Conservation (phyloP, 2,113 vertebrate species). For the Carassius carassius region DNA sequence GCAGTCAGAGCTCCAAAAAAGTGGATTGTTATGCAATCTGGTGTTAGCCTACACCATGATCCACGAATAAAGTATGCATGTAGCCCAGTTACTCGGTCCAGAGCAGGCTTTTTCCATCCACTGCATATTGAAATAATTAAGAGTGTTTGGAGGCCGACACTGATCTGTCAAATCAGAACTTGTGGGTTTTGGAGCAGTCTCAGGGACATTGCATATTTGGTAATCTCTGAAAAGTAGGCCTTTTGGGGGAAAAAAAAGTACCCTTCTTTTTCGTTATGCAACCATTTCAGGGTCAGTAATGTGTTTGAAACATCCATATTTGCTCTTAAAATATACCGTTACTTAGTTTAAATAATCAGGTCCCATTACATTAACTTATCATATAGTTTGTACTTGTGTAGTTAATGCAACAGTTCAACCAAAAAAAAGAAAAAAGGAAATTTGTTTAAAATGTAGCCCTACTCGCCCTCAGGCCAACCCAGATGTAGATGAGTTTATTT, state of each 20-base stretch:
- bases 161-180: constrained; percentile 42
- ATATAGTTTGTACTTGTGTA: neutral
- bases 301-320: neutral
- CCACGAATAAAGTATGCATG: constrained; percentile 48
- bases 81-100: constrained; percentile 39
- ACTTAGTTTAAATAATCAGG: neutral
- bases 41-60: constrained; percentile 50
- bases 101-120: constrained; percentile 50
- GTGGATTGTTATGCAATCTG: constrained; percentile 47
- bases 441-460: too few relatives aligned
- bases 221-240: neutral
- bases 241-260: neutral
- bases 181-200: constrained; percentile 25
- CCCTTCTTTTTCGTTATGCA: neutral
- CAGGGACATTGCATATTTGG: constrained; percentile 23
- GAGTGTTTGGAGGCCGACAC: constrained; percentile 35
- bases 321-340: neutral
- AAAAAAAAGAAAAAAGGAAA: neutral
- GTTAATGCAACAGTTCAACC: neutral
- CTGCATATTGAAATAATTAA: constrained; percentile 54
- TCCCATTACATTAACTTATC: neutral
- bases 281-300: constrained; percentile 5
- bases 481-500: neutral
- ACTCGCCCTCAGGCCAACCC: neutral
- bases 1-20: constrained; percentile 21